phyloP scores from a whole-genome alignment of 2,888 invertebrate genomes.

The Tribolium freemani region DNA sequence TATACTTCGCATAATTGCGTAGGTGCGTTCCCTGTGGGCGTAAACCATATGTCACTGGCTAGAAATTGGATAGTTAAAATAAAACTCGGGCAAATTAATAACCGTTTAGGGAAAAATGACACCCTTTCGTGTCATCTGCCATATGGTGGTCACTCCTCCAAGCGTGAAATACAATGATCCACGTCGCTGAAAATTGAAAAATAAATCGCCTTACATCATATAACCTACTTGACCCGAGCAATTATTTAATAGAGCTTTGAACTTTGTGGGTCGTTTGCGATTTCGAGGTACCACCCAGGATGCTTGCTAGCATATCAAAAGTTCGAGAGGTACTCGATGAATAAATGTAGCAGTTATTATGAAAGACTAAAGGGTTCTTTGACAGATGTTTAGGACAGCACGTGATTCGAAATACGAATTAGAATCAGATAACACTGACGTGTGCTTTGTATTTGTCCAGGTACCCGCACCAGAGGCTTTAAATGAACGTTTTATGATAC shows the following conservation, averaged over 20 bases:
- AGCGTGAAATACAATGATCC: constrained; percentile 32
- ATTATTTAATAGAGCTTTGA: constrained; percentile 10
- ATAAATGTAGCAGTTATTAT: constrained; percentile 17
- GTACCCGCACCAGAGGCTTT: constrained; percentile 57
- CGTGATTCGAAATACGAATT: constrained; percentile 51
- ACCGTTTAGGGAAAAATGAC: constrained; percentile 55
- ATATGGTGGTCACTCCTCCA: constrained; percentile 41
- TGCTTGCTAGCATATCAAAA: constrained; percentile 10
- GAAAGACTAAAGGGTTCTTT: constrained; percentile 37
- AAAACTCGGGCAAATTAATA: constrained; percentile 50
- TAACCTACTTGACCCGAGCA: constrained; percentile 23
- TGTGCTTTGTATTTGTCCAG: constrained; percentile 57
- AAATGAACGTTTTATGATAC: constrained; percentile 50
- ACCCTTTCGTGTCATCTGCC: constrained; percentile 54
- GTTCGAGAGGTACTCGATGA: background rate
- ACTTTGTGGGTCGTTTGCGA: background rate
- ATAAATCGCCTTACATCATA: constrained; percentile 27
- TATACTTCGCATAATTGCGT: no score
- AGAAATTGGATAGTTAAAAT: constrained; percentile 47
- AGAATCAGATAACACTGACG: constrained; percentile 53
- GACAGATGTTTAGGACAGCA: constrained; percentile 40
- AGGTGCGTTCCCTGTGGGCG: background rate
- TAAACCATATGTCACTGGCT: constrained; percentile 46
- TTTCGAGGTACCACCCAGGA: background rate
- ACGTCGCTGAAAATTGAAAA: constrained; percentile 18